Evolutionary conservation across 2,797 vertebrate genomes (phyloP).

Genomic region (Trachops cirrhosus): DNA sequence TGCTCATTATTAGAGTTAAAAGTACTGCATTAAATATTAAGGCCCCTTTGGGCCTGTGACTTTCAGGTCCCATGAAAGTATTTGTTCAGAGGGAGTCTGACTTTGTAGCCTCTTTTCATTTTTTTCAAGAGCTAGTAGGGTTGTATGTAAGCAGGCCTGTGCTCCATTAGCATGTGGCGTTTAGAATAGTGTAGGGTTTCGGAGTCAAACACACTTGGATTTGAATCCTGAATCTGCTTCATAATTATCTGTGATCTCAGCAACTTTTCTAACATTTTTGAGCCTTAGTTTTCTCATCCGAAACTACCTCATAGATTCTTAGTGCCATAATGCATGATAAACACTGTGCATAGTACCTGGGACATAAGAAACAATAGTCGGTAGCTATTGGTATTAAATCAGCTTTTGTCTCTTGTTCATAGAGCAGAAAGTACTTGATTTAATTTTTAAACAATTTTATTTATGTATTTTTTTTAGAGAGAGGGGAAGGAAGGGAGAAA

Average conservation of each 20-base stretch:
- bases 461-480: too few species aligned
- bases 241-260: neutral
- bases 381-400: neutral
- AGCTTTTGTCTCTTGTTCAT: neutral
- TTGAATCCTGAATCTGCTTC: neutral
- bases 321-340: neutral
- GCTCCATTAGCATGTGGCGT: neutral
- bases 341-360: neutral
- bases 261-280: neutral
- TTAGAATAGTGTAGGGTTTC: neutral
- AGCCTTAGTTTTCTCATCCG: constrained; percentile 6
- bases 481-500: too few species aligned
- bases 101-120: neutral
- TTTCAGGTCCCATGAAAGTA: neutral
- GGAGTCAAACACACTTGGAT: neutral
- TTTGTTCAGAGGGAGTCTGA: neutral
- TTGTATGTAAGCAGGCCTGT: neutral
- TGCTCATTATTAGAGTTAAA: neutral
- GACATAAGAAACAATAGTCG: neutral
- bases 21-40: neutral
- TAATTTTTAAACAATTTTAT: neutral
- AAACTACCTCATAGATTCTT: neutral
- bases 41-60: neutral
- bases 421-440: neutral
- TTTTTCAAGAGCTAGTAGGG: neutral